Base-by-base conservation (phyloP, 2,888 invertebrate genomes). In the Steinernema carpocapsae region DNA sequence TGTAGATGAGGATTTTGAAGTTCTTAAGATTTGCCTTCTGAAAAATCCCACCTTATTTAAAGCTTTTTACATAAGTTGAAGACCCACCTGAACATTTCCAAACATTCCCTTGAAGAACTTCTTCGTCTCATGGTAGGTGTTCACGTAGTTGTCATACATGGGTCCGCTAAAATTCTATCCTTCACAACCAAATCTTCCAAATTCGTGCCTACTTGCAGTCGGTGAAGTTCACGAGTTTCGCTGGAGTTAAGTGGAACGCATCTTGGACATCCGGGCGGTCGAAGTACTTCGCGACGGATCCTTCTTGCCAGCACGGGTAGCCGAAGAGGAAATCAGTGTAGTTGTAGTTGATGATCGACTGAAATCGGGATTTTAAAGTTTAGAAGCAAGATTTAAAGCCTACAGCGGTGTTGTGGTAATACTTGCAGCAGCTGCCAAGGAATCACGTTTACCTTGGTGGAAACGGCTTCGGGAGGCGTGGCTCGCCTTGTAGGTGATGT, bases 271-370 rank as follows among this genome's bases (percentile, higher is more conserved):
- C 82, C 22, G 45, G 29, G 42, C 73, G 70, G 46, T 85, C 85
- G 71, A 83, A 59, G 72, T 84, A 86, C n/a, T 24, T 72, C n/a
- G 59, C 45, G 17, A 84, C 78, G 26, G 84, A 83, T 32, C 83
- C 77, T 29, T 83, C 82, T 71, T 86, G 84, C 80, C 84, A 83
- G 72, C 86, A 86, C 45, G 83, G 80, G 73, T 83, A 84, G n/a
- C 81, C 83, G 74, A 76, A 77, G 70, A 82, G 80, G 46, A 79
- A 80, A 76, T 85, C 85, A 14, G 83, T 84, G 1, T 83, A 84
- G 71, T 77, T 79, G 12, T 80, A 76, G 75, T 84, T 82, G 48
- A 82, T 56, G 4, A 79, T 64, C 2, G 59, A 70, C 82, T 83
- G 75, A 32, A 78, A 73, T 12, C n/a, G 71, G 64, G 32, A 52